These are phyloP conservation scores for Chloroceryle aenea DNA, from an alignment of 2,113 vertebrate species.

Conservation along the genomic window DNA sequence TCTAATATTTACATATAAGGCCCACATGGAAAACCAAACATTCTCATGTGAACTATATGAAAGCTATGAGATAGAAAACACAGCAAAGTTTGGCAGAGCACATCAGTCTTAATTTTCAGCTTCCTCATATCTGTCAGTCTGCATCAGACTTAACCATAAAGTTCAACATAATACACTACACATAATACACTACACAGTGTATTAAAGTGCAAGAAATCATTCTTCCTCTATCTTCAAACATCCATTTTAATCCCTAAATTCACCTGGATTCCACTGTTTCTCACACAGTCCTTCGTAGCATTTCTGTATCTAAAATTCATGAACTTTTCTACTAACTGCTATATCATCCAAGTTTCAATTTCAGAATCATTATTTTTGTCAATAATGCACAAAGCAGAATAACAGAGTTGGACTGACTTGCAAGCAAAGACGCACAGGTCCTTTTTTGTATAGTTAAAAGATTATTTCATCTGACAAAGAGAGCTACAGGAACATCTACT, in stretches of 20 bases:
- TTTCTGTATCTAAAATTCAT: neutral
- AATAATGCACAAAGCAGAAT: neutral
- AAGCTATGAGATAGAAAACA: neutral
- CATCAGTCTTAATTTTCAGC: neutral
- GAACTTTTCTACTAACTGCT: neutral
- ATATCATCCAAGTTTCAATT: neutral
- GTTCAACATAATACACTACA: neutral
- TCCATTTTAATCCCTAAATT: neutral
- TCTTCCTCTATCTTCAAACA: neutral
- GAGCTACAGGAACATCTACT: neutral
- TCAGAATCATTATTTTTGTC: neutral
- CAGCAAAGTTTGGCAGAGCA: neutral
- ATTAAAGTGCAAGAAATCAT: neutral
- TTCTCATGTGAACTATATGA: neutral
- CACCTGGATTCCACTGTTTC: neutral
- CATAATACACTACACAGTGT: neutral
- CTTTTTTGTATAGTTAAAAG: neutral
- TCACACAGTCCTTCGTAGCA: neutral
- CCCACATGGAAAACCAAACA: neutral
- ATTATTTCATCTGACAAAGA: neutral
- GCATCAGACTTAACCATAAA: neutral
- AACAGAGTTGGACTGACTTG: neutral
- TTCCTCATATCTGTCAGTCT: neutral
- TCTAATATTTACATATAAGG: neutral
- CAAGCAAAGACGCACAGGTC: neutral